These are phyloP conservation scores for Meleagris gallopavo DNA, from an alignment of 2,113 vertebrate species.

Conservation along the genomic window DNA sequence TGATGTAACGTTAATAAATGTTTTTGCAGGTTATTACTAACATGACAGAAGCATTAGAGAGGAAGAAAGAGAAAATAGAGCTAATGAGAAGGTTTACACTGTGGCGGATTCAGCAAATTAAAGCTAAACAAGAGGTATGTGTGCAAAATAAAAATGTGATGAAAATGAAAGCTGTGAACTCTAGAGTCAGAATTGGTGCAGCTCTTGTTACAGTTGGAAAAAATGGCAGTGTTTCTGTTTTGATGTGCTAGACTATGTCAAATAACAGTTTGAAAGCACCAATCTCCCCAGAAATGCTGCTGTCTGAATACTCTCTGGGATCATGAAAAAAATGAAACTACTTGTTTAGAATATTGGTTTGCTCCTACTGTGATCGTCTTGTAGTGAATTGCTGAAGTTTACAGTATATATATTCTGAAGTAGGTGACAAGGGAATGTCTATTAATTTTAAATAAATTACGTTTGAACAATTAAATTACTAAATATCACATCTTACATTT, in stretches of 20 bases:
- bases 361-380: not conserved
- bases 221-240: not conserved
- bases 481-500: not conserved
- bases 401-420: not conserved
- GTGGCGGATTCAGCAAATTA: slow-evolving; percentile 87
- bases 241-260: not conserved
- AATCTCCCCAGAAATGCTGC: accelerated
- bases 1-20: slow-evolving; percentile 13
- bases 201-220: not conserved
- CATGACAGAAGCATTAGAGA: slow-evolving; percentile 86
- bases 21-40: slow-evolving; percentile 87
- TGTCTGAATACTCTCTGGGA: not conserved
- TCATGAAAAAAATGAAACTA: not conserved
- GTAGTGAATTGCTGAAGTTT: not conserved
- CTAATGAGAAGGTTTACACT: slow-evolving; percentile 88
- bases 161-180: not conserved
- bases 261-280: not conserved
- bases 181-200: not conserved
- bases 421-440: not conserved
- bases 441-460: not conserved
- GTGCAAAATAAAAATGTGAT: not conserved
- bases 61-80: slow-evolving; percentile 88
- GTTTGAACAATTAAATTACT: not conserved
- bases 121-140: slow-evolving; percentile 87
- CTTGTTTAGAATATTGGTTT: not conserved